Conservation (phyloP, 2,797 vertebrate species). For the Delichon dasypus region DNA sequence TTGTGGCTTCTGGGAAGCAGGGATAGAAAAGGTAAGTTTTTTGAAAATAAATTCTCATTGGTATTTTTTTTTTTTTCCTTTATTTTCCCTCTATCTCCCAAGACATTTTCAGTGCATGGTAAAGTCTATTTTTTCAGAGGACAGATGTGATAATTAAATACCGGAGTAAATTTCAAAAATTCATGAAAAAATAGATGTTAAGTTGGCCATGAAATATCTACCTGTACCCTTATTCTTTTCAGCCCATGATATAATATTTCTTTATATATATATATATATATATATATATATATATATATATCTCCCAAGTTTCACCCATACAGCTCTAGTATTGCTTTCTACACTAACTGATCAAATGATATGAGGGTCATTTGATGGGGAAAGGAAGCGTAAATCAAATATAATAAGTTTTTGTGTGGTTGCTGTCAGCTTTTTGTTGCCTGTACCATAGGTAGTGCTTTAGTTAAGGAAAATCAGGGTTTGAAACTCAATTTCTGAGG, state of each 20-base stretch:
- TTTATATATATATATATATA: neutral
- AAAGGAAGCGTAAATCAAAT: neutral
- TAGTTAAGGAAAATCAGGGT: neutral
- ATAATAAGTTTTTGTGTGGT: neutral
- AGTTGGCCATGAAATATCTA: neutral
- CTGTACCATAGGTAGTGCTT: neutral
- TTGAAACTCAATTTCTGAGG: constrained; percentile 28
- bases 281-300: too few species aligned
- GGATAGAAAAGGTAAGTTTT: neutral
- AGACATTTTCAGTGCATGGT: neutral
- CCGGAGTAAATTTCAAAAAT: neutral
- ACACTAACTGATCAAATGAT: neutral
- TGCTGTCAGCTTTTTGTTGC: neutral
- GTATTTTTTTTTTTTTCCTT: accelerated
- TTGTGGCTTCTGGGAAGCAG: neutral
- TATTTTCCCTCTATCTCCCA: neutral
- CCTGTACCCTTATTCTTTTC: neutral
- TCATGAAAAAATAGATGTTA: neutral
- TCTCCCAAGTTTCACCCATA: neutral
- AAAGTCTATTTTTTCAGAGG: neutral
- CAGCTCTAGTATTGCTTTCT: neutral
- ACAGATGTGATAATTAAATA: neutral
- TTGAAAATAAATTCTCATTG: neutral
- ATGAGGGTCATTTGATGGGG: neutral
- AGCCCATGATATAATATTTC: neutral